Base-by-base conservation (phyloP, 2,888 invertebrate genomes). In the Tetheella fluctuosa region DNA sequence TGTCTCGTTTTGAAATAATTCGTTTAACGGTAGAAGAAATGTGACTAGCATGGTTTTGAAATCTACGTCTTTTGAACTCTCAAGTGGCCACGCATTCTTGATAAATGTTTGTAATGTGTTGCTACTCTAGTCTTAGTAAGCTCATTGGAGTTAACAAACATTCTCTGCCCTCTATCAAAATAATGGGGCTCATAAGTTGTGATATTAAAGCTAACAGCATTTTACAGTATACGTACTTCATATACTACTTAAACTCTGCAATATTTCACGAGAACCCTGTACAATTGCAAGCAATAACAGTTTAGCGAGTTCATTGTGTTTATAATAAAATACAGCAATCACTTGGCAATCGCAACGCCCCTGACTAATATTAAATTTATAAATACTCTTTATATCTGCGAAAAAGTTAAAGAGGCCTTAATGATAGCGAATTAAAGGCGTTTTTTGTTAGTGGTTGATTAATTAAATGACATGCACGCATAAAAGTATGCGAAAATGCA, bases 311-410 rank as follows among this genome's bases (percentile, higher is more conserved):
- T 53, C 30, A 58, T 57, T 60, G 53, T 54, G 57, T 55, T 54
- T 59, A 55, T 61, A 54, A 59, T 37, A n/a, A 64, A 61, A 57
- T 64, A 62, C 57, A 59, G 66, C 67, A 70, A 71, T 64, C 56
- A 65, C 60, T 61, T 54, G 60, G 66, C 64, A 71, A 71, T 77
- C 67, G 65, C 60, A 48, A 37, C 62, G 66, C 68, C 64, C 69
- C 66, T 64, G 59, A 68, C 70, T 72, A 69, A 77, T 79, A 79
- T 80, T 78, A 74, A 74, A 75, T 71, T 70, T 67, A 77, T 80
- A 77, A 79, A 79, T 79, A 73, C 62, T 58, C 65, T 73, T 79
- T 69, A 76, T 67, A 66, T 61, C 65, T 59, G 63, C 66, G 62
- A 73, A 75, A 76, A 78, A 74, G 74, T 70, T 69, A 73, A 76